These are phyloP conservation scores for Scomber colias DNA, from an alignment of 2,113 vertebrate genomes.

Conservation along the genomic window DNA sequence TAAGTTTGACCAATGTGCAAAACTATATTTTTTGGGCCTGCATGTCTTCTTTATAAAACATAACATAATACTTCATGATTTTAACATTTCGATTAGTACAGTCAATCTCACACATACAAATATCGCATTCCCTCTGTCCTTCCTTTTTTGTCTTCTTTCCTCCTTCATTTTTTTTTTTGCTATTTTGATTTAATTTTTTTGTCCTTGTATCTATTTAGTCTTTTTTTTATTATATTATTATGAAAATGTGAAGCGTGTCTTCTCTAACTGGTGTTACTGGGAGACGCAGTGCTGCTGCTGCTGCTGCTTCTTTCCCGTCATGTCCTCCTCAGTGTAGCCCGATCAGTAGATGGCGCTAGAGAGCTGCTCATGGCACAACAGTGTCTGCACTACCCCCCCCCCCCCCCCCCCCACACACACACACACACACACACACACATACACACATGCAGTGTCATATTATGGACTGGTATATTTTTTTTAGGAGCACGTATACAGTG, in stretches of 20 bases:
- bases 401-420: background rate
- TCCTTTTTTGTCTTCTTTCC: background rate
- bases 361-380: conserved; percentile 39
- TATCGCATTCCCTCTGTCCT: background rate
- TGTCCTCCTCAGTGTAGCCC: background rate
- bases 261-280: background rate
- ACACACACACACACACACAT: conserved; percentile 26
- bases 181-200: background rate
- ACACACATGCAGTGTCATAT: conserved; percentile 22
- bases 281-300: background rate
- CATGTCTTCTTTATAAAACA: too few species aligned
- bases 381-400: background rate
- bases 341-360: conserved; percentile 75
- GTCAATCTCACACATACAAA: background rate
- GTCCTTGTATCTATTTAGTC: too few species aligned
- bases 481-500: background rate
- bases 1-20: too few species aligned
- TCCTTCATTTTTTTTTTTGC: rapidly evolving
- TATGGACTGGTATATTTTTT: conserved; percentile 6
- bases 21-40: too few species aligned
- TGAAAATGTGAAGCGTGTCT: background rate
- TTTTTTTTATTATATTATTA: background rate
- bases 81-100: too few species aligned
- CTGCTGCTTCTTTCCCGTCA: background rate
- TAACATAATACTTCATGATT: too few species aligned